Evolutionary conservation across 1,140 invertebrate genomes (phyloP), one percentile per base, ranked within the genome.

Genomic region (Liolophura sinensis): DNA sequence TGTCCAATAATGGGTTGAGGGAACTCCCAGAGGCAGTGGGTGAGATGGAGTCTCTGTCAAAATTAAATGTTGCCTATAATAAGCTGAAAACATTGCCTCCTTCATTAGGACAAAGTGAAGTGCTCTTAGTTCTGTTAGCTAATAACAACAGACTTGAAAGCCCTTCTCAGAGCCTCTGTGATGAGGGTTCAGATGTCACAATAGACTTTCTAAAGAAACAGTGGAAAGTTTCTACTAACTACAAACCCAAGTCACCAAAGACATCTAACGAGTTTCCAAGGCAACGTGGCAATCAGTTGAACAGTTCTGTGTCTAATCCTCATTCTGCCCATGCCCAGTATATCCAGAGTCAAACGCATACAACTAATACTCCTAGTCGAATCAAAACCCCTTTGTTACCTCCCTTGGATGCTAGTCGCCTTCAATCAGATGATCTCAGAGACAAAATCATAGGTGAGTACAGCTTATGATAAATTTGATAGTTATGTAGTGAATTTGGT

Each of bases 301-400:
- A 75, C 40, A 77, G 71, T 24, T 72, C 80, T 49, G 75, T 76
- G 14, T 71, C 71, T n/a, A 84, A 84, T 65, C 75, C 80, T n/a
- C 76, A 80, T 56, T 83, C 82, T 18, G 77, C 79, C 18, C 75
- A 82, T 49, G 73, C 80, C 52, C 75, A 84, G 64, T 85, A 84
- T 68, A 82, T 82, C 9, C 82, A 85, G 71, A 73, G 76, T 49
- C 82, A 85, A 68, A 85, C 82, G 4, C 71, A 84, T 61, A 84
- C 82, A 5, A 75, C 78, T 24, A 81, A 84, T 71, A 82, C 82
- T 47, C 78, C 83, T 15, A 80, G 71, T 70, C 55, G 81, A 31
- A 80, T 84, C 46, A 82, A 82, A 70, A 83, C 83, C 14, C 84
- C 84, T 7, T 66, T 85, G 18, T 60, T 84, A 25, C 79, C 81